Base-by-base conservation (phyloP, 2,797 vertebrate species). In the Molossus alvarezi region DNA sequence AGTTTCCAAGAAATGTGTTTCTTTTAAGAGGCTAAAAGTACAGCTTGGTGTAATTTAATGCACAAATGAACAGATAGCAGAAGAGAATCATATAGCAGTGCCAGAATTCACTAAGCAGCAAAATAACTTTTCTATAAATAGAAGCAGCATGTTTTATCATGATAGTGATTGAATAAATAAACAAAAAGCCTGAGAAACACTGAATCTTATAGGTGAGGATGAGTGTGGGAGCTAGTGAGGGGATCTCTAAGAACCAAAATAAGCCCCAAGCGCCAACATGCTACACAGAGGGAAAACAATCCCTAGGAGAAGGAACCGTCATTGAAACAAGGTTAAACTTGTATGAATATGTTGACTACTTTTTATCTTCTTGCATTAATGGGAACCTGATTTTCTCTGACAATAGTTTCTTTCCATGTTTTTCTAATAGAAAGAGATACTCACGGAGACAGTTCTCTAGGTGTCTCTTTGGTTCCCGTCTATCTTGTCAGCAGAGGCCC, bases 1-100 rank as follows among this genome's bases (percentile, higher is more conserved):
- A 83, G n/a, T 92, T 91, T 90, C 73, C 14, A 83, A 67, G 58
- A 96, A 82, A 88, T 20, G 23, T 76, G 25, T 67, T 90, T 95
- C 82, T 85, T 84, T 25, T 69, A 73, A 84, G 51, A 93, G 41
- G 64, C 51, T 93, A 92, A 67, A 53, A 76, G 41, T 88, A 25
- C 33, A 91, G 41, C 23, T 88, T 55, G 51, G 21, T n/a, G 60
- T 80, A 67, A 93, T 91, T 91, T 76, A 91, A 95, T 84, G 93
- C 6, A 94, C 37, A 94, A 93, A 72, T 89, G 64, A 95, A 58
- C 29, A 91, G 57, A 29, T 17, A 79, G 64, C 48, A 83, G 86
- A 91, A 83, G 33, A 55, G 64, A 80, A 51, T 80, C 41, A 51
- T 67, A 13, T 12, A 88, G 72, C 18, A 87, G 62, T 87, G 72